Evolutionary conservation across 2,113 vertebrate species (phyloP).

Genomic region (Candoia aspera): DNA sequence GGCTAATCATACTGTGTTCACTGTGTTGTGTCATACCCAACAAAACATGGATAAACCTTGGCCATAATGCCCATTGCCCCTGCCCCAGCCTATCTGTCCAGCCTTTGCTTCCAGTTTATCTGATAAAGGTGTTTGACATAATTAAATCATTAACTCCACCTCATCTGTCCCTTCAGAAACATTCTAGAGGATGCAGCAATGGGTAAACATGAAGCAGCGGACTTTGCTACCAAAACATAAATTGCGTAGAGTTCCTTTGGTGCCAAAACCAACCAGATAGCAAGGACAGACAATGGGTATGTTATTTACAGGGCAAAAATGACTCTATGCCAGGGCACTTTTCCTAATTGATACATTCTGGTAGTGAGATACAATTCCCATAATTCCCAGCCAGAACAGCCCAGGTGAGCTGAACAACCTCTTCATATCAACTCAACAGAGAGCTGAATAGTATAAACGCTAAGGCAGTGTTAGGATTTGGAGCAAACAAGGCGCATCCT

Average conservation of each 20-base stretch:
- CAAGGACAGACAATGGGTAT: neutral
- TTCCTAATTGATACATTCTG: neutral
- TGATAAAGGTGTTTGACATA: neutral
- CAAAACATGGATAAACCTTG: neutral
- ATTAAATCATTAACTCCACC: slow-evolving; percentile 4
- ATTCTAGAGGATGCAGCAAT: neutral
- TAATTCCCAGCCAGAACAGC: neutral
- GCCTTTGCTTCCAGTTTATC: neutral
- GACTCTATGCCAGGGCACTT: neutral
- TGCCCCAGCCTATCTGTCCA: neutral
- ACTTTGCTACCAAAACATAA: slow-evolving; percentile 12
- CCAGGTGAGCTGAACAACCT: neutral
- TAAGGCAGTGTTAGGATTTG: neutral
- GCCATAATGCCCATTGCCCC: neutral
- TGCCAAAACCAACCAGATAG: neutral
- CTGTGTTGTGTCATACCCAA: neutral
- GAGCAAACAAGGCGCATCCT: neutral
- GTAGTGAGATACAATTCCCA: neutral
- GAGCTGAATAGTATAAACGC: neutral
- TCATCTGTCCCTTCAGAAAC: neutral
- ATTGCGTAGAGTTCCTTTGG: neutral
- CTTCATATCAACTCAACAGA: neutral
- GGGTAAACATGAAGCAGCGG: neutral
- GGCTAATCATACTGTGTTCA: neutral
- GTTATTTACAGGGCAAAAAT: neutral